Evolutionary conservation across 1,140 invertebrate genomes (phyloP).

Genomic region (Aphis gossypii): DNA sequence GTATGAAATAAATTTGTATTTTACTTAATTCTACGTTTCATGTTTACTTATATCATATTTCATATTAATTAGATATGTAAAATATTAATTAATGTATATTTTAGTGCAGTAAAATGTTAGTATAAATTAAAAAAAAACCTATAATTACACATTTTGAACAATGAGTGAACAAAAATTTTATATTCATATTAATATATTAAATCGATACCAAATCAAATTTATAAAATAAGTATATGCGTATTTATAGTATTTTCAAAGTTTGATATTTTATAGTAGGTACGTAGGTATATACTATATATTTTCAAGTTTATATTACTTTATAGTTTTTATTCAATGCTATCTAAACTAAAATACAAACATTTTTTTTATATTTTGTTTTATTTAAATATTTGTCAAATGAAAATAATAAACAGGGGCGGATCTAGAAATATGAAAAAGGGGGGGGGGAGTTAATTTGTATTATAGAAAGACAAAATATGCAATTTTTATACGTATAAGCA

Average conservation of each 20-base stretch:
- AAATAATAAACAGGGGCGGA: too few species aligned
- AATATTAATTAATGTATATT: background rate
- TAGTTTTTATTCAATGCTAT: too few species aligned
- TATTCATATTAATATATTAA: background rate
- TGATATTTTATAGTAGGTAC: background rate
- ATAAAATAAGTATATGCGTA: background rate
- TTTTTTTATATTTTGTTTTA: background rate
- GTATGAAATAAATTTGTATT: constrained; percentile 2
- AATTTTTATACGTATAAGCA: too few species aligned
- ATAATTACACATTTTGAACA: background rate
- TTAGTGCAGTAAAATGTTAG: background rate
- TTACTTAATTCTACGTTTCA: background rate
- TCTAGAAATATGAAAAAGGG: too few species aligned
- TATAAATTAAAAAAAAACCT: background rate
- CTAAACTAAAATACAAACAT: background rate
- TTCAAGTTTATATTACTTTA: background rate
- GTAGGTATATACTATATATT: background rate
- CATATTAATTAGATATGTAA: background rate
- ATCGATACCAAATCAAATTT: background rate
- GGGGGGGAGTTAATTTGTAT: too few species aligned
- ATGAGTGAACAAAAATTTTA: background rate
- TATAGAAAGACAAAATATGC: too few species aligned
- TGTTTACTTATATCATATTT: background rate
- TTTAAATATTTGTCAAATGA: background rate
- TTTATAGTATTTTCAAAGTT: background rate